Evolutionary conservation across 2,113 vertebrate genomes (phyloP), one percentile per base, ranked within the genome.

Genomic region (Mesoclemmys tuberculata): DNA sequence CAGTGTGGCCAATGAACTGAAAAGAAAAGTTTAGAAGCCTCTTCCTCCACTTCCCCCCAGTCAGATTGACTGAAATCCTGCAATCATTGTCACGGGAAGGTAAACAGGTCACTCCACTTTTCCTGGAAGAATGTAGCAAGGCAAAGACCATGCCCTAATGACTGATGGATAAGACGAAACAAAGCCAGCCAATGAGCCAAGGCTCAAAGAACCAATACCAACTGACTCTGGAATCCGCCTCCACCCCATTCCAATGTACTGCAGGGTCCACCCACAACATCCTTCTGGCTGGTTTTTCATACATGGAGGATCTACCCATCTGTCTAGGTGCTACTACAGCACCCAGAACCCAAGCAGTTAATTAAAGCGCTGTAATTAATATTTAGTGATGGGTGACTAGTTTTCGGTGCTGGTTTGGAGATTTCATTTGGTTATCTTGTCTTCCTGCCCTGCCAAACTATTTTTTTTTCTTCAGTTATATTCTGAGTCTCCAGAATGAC

Each of bases 1-100:
- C 56, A 54, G 92, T 92, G 49, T 13, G 31, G n/a, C 49, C 84
- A 91, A 94, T 91, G 93, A 48, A 95, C 87, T 35, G 85, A 93
- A 92, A 1, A 26, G 75, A 88, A 56, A 86, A 13, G 7, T 1
- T 3, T 2, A 71, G 24, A 86, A 0, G 1, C 56, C 84, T 89
- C 89, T 89, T 79, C 80, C 3, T 31, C 26, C 83, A 51, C 80
- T 85, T 54, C 11, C 1, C 1, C 29, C 18, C 31, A 82, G 58
- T 58, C 27, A 84, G 58, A 19, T 27, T 88, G 80, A 68, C 51
- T 89, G 61, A 85, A 78, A 87, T 44, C 16, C 61, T 85, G 24
- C 21, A 94, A 95, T 85, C 11, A 48, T 0, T 52, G 27, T 55
- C 89, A 87, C 3, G 61, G 18, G 44, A 95, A 90, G 58, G 18